Evolutionary conservation across 2,797 vertebrate genomes (phyloP), one percentile per base, ranked within the genome.

Genomic region (Toxotes lorentzi): DNA sequence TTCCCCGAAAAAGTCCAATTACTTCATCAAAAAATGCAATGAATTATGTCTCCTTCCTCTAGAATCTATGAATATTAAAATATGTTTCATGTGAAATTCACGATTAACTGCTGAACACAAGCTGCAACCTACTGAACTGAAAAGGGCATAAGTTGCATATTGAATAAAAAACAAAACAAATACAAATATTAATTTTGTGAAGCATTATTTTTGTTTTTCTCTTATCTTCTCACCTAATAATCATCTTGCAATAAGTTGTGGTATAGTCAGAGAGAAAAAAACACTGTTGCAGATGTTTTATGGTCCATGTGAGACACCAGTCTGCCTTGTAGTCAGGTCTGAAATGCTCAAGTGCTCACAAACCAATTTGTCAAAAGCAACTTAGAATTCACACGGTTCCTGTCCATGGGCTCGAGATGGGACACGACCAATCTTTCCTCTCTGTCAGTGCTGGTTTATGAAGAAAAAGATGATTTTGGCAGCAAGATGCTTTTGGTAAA

Each of bases 381-480:
- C 76, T 87, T 78, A 75, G 66, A 84, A 88, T 82, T 86, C 70
- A 89, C 64, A 72, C 21, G 7, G 62, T 80, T 83, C 59, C 71
- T 76, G 84, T 88, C 78, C 79, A 79, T 50, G 69, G 45, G 65
- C 70, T 70, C 0, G 16, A 79, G 78, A 81, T 50, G 59, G 76
- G 81, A 82, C 71, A 75, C 32, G n/a, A 65, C 74, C 79, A 79
- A 84, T 89, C 70, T 78, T 72, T 80, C 76, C 59, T 75, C 35
- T 83, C 62, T 89, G 85, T 86, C 86, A 91, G 50, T 77, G 58
- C 61, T 75, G 64, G 67, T 90, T 88, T 85, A 85, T 88, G 76
- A 82, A 85, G 82, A 82, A 85, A 89, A 88, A 81, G 63, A 74
- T 72, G 76, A 84, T 88, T 83, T 83, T 82, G 80, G 69, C 69